phyloP scores from a whole-genome alignment of 2,797 vertebrate genomes.

The Acridotheres tristis region DNA sequence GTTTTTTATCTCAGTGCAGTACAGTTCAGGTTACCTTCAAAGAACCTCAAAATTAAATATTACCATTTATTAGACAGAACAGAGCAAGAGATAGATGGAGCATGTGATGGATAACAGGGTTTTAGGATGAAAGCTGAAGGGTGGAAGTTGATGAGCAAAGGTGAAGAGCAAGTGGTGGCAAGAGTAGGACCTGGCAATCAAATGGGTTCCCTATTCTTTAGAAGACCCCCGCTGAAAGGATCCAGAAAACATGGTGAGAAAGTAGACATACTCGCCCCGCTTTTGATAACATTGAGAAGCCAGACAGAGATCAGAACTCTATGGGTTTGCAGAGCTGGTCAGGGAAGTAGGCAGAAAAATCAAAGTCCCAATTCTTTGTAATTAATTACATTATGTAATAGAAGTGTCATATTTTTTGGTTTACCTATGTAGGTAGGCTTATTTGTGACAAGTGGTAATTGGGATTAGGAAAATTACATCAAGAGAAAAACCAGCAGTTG shows the following conservation, averaged over 20 bases:
- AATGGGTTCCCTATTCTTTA: neutral
- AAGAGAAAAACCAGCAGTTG: neutral
- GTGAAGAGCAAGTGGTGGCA: neutral
- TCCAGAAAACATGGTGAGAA: neutral
- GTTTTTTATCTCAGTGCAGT: neutral
- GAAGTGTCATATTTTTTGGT: neutral
- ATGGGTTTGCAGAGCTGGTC: neutral
- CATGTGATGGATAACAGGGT: neutral
- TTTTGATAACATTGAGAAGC: neutral
- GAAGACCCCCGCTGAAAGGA: neutral
- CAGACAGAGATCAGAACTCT: neutral
- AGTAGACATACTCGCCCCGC: rapidly evolving
- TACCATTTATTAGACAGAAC: neutral
- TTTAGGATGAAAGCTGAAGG: neutral
- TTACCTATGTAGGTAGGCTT: neutral
- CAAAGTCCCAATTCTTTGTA: neutral
- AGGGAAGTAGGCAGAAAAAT: neutral
- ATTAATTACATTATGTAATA: neutral
- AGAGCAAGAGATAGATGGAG: neutral
- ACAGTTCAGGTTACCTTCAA: neutral
- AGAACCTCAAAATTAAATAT: neutral
- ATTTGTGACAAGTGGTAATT: neutral
- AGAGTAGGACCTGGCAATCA: neutral
- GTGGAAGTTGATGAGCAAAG: neutral
- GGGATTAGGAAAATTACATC: neutral